Percentiles rank a stretch among this genome's conserved stretches.
phyloP scores from a whole-genome alignment of 2,797 vertebrate genomes.

The Dendrocincla fuliginosa region DNA sequence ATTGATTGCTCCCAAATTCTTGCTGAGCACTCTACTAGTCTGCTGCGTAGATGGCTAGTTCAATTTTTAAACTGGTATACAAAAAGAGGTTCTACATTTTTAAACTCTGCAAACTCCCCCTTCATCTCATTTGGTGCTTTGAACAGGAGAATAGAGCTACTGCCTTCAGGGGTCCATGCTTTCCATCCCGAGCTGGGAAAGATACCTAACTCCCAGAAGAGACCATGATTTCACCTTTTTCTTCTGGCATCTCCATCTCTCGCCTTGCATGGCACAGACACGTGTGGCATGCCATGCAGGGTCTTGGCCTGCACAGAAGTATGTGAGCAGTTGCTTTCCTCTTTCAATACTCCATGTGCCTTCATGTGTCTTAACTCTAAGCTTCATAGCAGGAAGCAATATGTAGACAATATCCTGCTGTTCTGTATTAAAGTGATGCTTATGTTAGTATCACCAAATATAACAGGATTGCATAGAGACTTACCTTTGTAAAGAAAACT shows the following conservation, averaged over 20 bases:
- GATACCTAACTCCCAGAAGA: background rate
- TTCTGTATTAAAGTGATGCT: background rate
- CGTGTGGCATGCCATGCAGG: fast-evolving
- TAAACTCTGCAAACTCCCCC: background rate
- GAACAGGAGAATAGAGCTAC: background rate
- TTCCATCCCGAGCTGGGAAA: background rate
- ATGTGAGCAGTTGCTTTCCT: background rate
- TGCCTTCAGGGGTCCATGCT: background rate
- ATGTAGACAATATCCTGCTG: background rate
- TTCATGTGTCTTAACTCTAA: background rate
- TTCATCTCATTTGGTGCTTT: background rate
- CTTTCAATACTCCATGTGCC: background rate
- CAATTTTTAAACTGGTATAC: background rate
- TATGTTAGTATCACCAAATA: background rate
- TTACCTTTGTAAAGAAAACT: background rate
- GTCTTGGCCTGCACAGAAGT: background rate
- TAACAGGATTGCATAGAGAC: background rate
- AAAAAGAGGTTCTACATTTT: background rate
- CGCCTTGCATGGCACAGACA: background rate
- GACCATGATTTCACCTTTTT: background rate
- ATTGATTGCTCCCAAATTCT: background rate
- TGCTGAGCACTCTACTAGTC: background rate
- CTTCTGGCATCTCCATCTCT: background rate
- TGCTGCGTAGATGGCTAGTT: background rate
- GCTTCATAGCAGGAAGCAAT: background rate